Percentiles rank a stretch among this genome's conserved stretches.
phyloP scores from a whole-genome alignment of 1,140 invertebrate species.

The Zeugodacus cucurbitae region DNA sequence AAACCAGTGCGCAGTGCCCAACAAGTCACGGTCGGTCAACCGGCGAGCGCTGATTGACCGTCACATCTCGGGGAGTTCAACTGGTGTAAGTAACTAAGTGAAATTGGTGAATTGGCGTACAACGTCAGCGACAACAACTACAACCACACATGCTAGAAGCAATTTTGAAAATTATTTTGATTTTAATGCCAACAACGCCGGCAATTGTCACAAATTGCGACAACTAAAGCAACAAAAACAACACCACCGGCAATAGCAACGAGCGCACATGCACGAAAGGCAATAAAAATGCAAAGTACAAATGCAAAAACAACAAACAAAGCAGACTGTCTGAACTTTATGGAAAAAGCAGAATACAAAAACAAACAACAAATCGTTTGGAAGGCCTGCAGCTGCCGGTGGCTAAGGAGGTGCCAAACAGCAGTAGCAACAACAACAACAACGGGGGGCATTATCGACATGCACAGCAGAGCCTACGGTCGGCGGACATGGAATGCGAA shows the following conservation, averaged over 20 bases:
- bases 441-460: background rate
- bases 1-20: background rate
- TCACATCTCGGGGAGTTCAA: background rate
- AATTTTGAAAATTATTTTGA: slow-evolving; percentile 1
- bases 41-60: background rate
- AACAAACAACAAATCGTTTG: background rate
- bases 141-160: background rate
- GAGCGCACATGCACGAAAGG: background rate
- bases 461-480: background rate
- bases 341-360: background rate
- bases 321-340: background rate
- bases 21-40: background rate
- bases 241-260: background rate
- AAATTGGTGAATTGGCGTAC: background rate
- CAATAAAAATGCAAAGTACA: background rate
- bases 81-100: slow-evolving; percentile 1
- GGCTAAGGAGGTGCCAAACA: background rate
- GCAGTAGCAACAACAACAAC: background rate
- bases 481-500: background rate
- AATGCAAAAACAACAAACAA: background rate
- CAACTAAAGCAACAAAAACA: background rate
- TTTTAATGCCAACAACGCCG: background rate
- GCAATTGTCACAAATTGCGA: slow-evolving; percentile 27
- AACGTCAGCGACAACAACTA: background rate
- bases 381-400: background rate